Percentiles rank a stretch among this genome's conserved stretches.
These are phyloP conservation scores for Labeo calbasu DNA, from an alignment of 2,797 vertebrate species.

Conservation along the genomic window DNA sequence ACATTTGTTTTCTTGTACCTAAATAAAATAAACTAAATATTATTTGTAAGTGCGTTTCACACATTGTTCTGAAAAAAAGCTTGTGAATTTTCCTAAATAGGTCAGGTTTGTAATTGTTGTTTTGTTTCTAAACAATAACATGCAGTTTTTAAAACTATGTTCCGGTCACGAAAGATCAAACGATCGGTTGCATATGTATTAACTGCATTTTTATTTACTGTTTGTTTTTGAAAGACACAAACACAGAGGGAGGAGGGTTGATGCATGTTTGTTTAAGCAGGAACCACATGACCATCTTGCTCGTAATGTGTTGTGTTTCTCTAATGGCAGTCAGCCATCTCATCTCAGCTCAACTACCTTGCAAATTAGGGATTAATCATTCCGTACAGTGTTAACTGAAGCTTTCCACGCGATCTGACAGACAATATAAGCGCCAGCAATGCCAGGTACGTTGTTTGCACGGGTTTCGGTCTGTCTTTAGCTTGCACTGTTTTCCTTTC, in stretches of 20 bases:
- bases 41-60: not conserved
- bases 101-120: not conserved
- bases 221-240: constrained; percentile 56
- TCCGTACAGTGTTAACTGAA: constrained; percentile 45
- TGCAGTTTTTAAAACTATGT: not conserved
- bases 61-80: not conserved
- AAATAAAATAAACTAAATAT: not conserved
- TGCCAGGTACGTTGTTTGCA: constrained; percentile 76
- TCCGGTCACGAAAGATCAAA: not conserved
- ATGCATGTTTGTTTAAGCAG: constrained; percentile 71
- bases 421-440: constrained; percentile 60
- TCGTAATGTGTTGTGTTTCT: constrained; percentile 64
- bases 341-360: constrained; percentile 23
- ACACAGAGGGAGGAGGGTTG: constrained; percentile 51
- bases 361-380: constrained; percentile 51
- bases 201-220: constrained; percentile 59
- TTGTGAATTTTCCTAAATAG: not conserved
- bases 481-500: not conserved
- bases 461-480: not conserved
- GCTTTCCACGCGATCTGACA: constrained; percentile 53
- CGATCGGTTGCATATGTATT: not conserved
- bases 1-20: not conserved
- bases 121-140: not conserved
- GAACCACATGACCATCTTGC: constrained; percentile 75
- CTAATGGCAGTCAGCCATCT: constrained; percentile 56